Percentiles rank a stretch among this genome's conserved stretches.
Conservation (phyloP, 2,113 vertebrate genomes). For the Lipophrys pholis region DNA sequence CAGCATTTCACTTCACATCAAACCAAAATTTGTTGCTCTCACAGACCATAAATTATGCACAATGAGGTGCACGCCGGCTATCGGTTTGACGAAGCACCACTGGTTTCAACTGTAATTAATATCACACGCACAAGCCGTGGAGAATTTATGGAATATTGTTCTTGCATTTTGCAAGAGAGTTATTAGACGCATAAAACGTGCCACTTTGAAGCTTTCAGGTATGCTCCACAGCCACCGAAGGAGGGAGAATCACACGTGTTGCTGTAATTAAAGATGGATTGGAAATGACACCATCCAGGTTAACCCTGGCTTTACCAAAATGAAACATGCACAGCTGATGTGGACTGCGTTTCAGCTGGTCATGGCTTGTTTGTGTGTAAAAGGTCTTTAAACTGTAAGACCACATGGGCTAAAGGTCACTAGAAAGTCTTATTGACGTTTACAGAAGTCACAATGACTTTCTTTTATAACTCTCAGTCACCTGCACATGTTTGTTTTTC, state of each 20-base stretch:
- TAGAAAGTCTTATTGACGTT: constrained; percentile 25
- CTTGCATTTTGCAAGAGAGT: constrained; percentile 21
- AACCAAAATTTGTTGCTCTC: constrained; percentile 57
- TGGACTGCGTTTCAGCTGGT: too few species aligned
- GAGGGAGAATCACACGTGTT: constrained; percentile 7
- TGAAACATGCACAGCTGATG: neutral
- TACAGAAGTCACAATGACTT: neutral
- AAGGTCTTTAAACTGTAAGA: neutral
- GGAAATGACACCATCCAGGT: constrained; percentile 1
- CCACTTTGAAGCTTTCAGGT: neutral
- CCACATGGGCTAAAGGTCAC: constrained; percentile 29
- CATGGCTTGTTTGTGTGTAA: too few species aligned
- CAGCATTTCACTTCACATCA: constrained; percentile 52
- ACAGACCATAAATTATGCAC: constrained; percentile 67
- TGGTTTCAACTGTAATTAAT: constrained; percentile 58
- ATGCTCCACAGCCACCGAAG: neutral
- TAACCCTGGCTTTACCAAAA: constrained; percentile 8
- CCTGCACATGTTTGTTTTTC: neutral
- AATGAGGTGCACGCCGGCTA: constrained; percentile 54
- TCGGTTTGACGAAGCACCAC: constrained; percentile 59
- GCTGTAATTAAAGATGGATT: neutral
- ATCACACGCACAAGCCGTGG: constrained; percentile 5
- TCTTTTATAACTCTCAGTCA: neutral
- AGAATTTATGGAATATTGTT: constrained; percentile 29
- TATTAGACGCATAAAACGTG: constrained; percentile 29